Base-by-base conservation (phyloP, 2,113 vertebrate genomes). In the Oreotragus oreotragus region DNA sequence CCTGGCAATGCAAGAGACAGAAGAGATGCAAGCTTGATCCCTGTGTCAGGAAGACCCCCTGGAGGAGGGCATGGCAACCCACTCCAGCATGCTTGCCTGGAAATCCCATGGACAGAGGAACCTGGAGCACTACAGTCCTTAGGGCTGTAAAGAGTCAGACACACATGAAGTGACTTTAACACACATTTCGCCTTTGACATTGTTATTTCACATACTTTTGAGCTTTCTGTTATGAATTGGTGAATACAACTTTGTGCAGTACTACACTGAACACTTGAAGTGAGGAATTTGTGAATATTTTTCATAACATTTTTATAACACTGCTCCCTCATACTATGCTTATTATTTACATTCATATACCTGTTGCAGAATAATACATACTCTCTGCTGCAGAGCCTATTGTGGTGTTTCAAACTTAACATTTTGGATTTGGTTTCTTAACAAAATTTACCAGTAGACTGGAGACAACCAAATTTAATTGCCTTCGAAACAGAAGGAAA, bases 381-480 rank as follows among this genome's bases (percentile, higher is more conserved):
- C 39, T 84, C 36, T 15, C 19, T 33, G 55, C 33, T 9, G 15
- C 6, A 81, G 36, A 86, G 13, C 2, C 45, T 58, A 23, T 23
- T 57, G 36, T 23, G 1, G 7, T 85, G 9, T 62, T 81, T 91
- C 51, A 25, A 77, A 60, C 1, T 28, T 81, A 55, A 53, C 16
- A 27, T 16, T 92, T 58, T 14, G 10, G 5, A 6, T 80, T 91
- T 66, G 49, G n/a, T 30, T 23, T 79, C 14, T 81, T 84, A 93
- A 76, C 12, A 39, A 88, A 53, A 45, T 66, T 58, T 70, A 83
- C 27, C 9, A 73, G 4, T 43, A 88, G n/a, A 62, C 43, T 84
- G 3, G 86, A 97, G 96, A 98, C 77, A 97, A 96, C 33, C 87
- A 96, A 93, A 88, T 36, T 55, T 2, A 81, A 97, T 53, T 43